Evolutionary conservation across 2,797 vertebrate species (phyloP), one percentile per base, ranked within the genome.

Genomic region (Tolypeutes matacus): DNA sequence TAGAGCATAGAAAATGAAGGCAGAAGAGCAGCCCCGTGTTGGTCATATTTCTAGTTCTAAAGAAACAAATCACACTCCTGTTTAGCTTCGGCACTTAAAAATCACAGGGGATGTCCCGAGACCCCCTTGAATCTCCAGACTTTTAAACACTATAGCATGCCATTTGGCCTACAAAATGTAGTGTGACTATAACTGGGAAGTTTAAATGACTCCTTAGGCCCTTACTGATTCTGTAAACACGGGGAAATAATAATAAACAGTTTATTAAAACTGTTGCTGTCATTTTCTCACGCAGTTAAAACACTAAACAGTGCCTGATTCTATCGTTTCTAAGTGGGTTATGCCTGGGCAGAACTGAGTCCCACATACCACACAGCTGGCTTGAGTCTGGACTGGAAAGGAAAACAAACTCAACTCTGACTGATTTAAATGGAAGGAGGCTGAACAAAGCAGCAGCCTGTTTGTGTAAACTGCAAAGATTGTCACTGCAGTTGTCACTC

Each of bases 311-410:
- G 29, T 34, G 4, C 49, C 46, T 39, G 12, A 29, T 5, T 60
- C 49, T 51, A 11, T 0, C n/a, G 36, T 23, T 8, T 46, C 29
- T 31, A 2, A 3, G 1, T 1, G 21, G 17, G 3, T n/a, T 60
- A 1, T 7, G 4, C 23, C 20, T 49, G 6, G 85, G 13, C 11
- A 29, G 29, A 14, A 29, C 78, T 78, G 81, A 31, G 49, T 73
- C 21, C 76, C 46, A 17, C 14, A 36, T 14, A 0, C 13, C 36
- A 1, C 31, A 10, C 2, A 17, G 67, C 3, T 29, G 36, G 12
- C 36, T 7, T 14, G 23, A 18, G 9, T 17, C 49, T 64, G 39
- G 23, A 4, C 10, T 29, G 21, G 27, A 58, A 58, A 25, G 27
- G 77, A 39, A 3, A 34, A 78, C 56, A 53, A 20, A 42, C 21